Base-by-base conservation (phyloP, 2,888 invertebrate species). In the Folsomia candida region DNA sequence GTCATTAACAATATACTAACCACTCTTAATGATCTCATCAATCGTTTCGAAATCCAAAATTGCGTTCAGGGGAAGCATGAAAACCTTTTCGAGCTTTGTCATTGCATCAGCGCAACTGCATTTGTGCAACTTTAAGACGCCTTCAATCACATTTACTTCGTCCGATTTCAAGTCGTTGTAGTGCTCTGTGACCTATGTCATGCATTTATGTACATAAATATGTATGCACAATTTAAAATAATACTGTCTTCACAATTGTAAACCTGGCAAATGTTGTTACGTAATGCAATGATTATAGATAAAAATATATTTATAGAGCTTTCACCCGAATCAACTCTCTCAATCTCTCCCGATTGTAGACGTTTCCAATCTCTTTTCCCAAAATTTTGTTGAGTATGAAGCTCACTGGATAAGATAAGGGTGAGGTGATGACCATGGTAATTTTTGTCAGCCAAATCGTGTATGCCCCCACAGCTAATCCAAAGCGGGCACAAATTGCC, bases 311-410 rank as follows among this genome's bases (percentile, higher is more conserved):
- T 47, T 47, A 47, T 47, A 47, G 51, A 14, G 9, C 14, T 47
- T n/a, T n/a, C n/a, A 94, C 94, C 88, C 90, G 91, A 64, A 99
- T 93, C 60, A 99, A 87, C 82, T 98, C 98, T 85, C 97, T 95
- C 29, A 99, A 87, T 60, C 98, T 88, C 82, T 98, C 97, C 69
- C 98, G 87, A 83, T 95, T 97, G 85, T 98, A 99, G 0, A 96
- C 94, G 82, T 91, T 94, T 70, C 97, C 97, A 73, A 99, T 95
- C 86, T 99, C 98, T 83, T 98, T 97, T 2, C 99, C 99, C 22
- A 98, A 87, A 79, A 93, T 85, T 78, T 87, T 88, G 84, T 98
- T 97, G 81, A 99, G 85, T 27, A 96, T 83, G 80, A 90, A 91
- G 81, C 95, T 94, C 73, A 96, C 91, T 0, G 98, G 98, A 83